Evolutionary conservation across 2,113 vertebrate genomes (phyloP), one percentile per base, ranked within the genome.

Genomic region (Pygoscelis antarcticus): DNA sequence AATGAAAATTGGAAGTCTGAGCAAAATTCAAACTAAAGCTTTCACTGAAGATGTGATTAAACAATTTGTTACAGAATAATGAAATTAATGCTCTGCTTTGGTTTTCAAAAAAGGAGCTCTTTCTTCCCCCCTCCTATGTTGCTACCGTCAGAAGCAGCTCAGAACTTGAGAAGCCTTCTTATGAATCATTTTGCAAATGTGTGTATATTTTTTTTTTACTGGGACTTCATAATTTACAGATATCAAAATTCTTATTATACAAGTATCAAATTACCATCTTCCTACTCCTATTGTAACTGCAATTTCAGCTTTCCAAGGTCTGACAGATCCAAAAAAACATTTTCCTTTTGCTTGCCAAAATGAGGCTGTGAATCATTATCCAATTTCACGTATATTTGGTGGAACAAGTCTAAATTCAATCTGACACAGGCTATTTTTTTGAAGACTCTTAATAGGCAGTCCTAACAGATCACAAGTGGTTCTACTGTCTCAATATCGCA

Each of bases 121-220:
- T 36, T 9, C 3, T 1, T 7, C 42, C 42, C 6, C 36, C 8
- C 5, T 3, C 1, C 21, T 2, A 14, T 6, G 5, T 3, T 79
- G 38, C 11, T 29, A 46, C 30, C 8, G 16, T n/a, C 9, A 8
- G 1, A 75, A 68, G 34, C 27, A 83, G 57, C 1, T 25, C 36
- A 76, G 40, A 86, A 90, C 3, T 21, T 6, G 21, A 11, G 16
- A 74, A 61, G 12, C 15, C 12, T 57, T 70, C 40, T 26, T 30
- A 74, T 5, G 2, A 71, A 82, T 21, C 1, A 79, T 68, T 64
- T 46, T 64, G n/a, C 16, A 76, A 60, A 9, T 47, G 7, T 2
- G 3, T 23, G 7, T 11, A 52, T 21, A 21, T 2, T 40, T 51
- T 19, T 16, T 19, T 75, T 55, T 7, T 8, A 32, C 9, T n/a